These are phyloP conservation scores for Alviniconcha strummeri DNA, from an alignment of 2,888 invertebrate genomes.

Conservation along the genomic window DNA sequence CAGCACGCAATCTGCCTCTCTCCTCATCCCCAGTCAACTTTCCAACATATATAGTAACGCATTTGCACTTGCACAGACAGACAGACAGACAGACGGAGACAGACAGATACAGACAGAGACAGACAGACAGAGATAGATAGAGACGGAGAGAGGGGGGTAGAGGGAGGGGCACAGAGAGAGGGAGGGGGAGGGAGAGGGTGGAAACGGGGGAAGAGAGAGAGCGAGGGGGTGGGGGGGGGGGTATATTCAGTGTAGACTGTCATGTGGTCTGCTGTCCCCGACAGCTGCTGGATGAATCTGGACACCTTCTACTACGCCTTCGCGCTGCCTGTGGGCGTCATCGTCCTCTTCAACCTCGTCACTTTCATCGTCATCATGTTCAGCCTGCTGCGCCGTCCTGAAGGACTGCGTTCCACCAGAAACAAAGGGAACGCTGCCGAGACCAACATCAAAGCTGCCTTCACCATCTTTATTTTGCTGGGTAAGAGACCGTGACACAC, in stretches of 20 bases:
- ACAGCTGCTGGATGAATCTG: conserved; percentile 69
- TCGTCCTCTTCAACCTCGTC: conserved; percentile 61
- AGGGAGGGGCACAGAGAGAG: no score
- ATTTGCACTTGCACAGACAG: not conserved
- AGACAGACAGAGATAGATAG: no score
- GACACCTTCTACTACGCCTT: conserved; percentile 67
- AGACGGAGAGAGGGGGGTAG: no score
- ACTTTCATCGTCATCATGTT: conserved; percentile 64
- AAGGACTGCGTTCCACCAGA: conserved; percentile 75
- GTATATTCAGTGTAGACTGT: no score
- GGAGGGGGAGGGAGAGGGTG: no score
- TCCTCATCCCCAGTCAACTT: no score
- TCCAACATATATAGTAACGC: no score
- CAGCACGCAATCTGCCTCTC: no score
- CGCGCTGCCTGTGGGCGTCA: conserved; percentile 64
- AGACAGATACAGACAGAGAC: no score
- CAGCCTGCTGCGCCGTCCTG: conserved; percentile 60
- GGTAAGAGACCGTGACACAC: conserved; percentile 49
- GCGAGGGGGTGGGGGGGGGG: no score
- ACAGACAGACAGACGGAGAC: conserved; percentile 1
- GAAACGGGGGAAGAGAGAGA: no score
- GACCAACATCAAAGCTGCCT: conserved; percentile 68
- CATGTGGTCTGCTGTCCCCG: not conserved
- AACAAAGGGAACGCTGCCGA: conserved; percentile 68
- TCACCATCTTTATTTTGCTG: conserved; percentile 69